phyloP scores from a whole-genome alignment of 2,888 invertebrate species.

The Oscheius myriophilus region DNA sequence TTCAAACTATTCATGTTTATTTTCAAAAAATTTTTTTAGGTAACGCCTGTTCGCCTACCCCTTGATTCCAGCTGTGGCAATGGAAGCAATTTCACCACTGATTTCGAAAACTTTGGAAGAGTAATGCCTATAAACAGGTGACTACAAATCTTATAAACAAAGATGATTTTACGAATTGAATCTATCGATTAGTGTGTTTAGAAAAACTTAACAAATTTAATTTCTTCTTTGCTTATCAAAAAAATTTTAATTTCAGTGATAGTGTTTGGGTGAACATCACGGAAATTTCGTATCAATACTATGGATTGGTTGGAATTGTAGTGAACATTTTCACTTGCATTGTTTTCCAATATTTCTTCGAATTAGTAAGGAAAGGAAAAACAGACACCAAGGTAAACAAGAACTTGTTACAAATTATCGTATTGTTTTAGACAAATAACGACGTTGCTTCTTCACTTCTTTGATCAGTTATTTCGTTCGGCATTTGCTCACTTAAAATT shows the following conservation, averaged over 20 bases:
- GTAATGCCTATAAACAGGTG: background rate
- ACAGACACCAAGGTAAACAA: no score
- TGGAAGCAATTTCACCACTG: background rate
- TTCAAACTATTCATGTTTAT: background rate
- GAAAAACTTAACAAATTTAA: no score
- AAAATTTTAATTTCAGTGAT: slow-evolving; percentile 34
- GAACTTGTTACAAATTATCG: no score
- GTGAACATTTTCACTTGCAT: slow-evolving; percentile 34
- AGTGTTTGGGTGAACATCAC: slow-evolving; percentile 27
- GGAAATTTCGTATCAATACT: slow-evolving; percentile 74
- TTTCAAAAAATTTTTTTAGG: background rate
- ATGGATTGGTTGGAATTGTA: slow-evolving; percentile 72
- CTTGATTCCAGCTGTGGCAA: background rate
- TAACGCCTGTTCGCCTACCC: background rate
- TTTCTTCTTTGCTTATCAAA: no score
- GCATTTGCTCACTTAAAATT: no score
- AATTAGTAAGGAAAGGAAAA: no score
- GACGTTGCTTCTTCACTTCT: no score
- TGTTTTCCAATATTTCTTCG: background rate
- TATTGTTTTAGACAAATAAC: no score
- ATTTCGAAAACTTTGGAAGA: background rate
- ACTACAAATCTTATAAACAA: no score
- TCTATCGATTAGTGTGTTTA: no score
- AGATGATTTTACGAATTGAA: no score
- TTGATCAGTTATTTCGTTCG: no score